phyloP scores from a whole-genome alignment of 1,140 invertebrate genomes.

The Apis dorsata region DNA sequence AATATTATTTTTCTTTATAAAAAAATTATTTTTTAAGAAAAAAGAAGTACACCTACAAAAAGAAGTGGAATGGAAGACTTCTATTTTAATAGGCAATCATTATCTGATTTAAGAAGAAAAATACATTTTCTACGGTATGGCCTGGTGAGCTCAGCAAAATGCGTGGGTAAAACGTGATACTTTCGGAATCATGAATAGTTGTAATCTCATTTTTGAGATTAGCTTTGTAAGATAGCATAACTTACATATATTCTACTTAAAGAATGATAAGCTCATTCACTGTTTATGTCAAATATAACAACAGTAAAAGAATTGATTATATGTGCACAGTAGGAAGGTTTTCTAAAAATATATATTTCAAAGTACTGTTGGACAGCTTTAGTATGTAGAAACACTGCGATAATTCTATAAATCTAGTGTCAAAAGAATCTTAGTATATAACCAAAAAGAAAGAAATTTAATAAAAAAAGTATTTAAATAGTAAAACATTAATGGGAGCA shows the following conservation, averaged over 20 bases:
- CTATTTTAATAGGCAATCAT: slow-evolving; percentile 64
- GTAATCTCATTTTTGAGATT: slow-evolving; percentile 63
- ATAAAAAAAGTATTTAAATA: slow-evolving; percentile 15
- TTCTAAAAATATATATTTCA: slow-evolving; percentile 47
- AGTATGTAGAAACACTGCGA: slow-evolving; percentile 30
- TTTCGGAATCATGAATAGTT: slow-evolving; percentile 63
- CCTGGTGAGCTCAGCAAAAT: slow-evolving; percentile 50
- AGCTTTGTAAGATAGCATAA: slow-evolving; percentile 64
- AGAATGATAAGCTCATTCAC: slow-evolving; percentile 57
- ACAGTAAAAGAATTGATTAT: slow-evolving; percentile 46
- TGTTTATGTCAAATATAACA: slow-evolving; percentile 50
- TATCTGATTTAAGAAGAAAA: slow-evolving; percentile 38
- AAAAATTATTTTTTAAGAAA: slow-evolving; percentile 66
- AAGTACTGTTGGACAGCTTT: slow-evolving; percentile 57
- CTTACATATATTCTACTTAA: slow-evolving; percentile 51
- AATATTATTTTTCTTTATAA: slow-evolving; percentile 67
- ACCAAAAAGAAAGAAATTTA: background rate
- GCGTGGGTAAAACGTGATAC: slow-evolving; percentile 56
- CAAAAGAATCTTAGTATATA: background rate
- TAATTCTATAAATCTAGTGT: slow-evolving; percentile 47
- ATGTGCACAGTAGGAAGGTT: slow-evolving; percentile 56
- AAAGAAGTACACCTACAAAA: slow-evolving; percentile 44
- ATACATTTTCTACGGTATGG: slow-evolving; percentile 42
- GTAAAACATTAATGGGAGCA: slow-evolving; percentile 44
- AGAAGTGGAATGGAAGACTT: slow-evolving; percentile 54